Percentiles rank a stretch among this genome's conserved stretches.
These are phyloP conservation scores for Tapera naevia DNA, from an alignment of 2,797 vertebrate genomes.

Conservation along the genomic window DNA sequence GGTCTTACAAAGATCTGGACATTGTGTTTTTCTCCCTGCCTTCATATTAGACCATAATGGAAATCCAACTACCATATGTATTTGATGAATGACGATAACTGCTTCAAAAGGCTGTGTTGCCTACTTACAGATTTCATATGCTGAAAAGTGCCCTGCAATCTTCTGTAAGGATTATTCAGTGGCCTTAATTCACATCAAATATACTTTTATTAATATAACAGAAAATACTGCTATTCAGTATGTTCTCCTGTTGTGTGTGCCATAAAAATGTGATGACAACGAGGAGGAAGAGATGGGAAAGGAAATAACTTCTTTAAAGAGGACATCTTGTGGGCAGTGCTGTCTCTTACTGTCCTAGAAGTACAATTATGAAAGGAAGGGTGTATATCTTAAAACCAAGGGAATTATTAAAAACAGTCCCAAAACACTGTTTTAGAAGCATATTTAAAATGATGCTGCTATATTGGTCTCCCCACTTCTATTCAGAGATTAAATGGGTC, in stretches of 20 bases:
- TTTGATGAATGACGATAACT: neutral
- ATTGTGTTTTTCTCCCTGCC: neutral
- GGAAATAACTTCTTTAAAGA: constrained; percentile 56
- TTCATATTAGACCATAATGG: neutral
- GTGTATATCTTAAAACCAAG: neutral
- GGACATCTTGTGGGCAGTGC: neutral
- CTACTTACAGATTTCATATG: constrained; percentile 54
- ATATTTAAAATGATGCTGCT: neutral
- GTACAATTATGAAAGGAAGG: constrained; percentile 44
- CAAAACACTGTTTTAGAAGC: neutral
- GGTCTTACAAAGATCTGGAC: neutral
- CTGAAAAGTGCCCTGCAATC: constrained; percentile 53
- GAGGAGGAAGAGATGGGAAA: constrained; percentile 34
- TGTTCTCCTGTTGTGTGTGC: constrained; percentile 47
- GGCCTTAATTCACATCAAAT: constrained; percentile 65
- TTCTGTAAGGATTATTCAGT: constrained; percentile 67
- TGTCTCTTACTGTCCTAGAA: constrained; percentile 23
- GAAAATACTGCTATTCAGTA: constrained; percentile 45
- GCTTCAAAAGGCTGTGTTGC: constrained; percentile 12
- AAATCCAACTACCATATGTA: neutral
- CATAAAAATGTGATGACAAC: constrained; percentile 49
- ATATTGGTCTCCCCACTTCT: neutral
- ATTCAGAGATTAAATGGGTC: neutral
- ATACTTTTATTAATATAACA: constrained; percentile 58
- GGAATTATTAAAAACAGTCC: neutral